Evolutionary conservation across 2,113 vertebrate species (phyloP).

Genomic region (Plectropomus leopardus): DNA sequence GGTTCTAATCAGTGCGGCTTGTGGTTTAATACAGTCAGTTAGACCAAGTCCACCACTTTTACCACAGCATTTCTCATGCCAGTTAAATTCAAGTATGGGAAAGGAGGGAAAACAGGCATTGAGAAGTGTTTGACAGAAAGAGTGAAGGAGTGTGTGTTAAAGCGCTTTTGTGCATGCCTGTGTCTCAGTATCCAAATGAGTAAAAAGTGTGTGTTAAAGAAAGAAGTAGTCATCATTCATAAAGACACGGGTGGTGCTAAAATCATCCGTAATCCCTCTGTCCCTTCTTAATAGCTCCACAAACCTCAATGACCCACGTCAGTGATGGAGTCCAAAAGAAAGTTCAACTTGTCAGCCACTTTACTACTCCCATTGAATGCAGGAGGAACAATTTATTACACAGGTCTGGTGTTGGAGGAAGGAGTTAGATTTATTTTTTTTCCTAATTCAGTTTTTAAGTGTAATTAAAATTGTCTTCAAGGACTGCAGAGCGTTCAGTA

Average conservation of each 20-base stretch:
- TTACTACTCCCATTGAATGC: conserved; percentile 12
- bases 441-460: conserved; percentile 13
- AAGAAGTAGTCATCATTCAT: conserved; percentile 24
- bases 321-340: conserved; percentile 34
- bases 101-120: conserved; percentile 7
- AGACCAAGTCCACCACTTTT: conserved; percentile 44
- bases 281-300: conserved; percentile 26
- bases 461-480: not conserved
- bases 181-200: conserved; percentile 2
- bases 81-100: conserved; percentile 57
- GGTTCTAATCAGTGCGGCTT: conserved; percentile 62
- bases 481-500: not conserved
- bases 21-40: conserved; percentile 64
- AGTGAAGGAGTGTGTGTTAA: conserved; percentile 14
- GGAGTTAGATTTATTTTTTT: not conserved
- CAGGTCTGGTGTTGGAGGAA: not conserved
- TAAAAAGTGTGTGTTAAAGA: not conserved
- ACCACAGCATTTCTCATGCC: conserved; percentile 45
- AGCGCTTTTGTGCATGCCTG: conserved; percentile 11
- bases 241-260: conserved; percentile 16
- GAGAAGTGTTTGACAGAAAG: conserved; percentile 17
- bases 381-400: conserved; percentile 20
- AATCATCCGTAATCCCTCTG: conserved; percentile 28
- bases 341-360: conserved; percentile 37
- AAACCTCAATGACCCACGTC: conserved; percentile 32